Evolutionary conservation across 2,113 vertebrate species (phyloP), one percentile per base, ranked within the genome.

Genomic region (Catharus fuscescens): DNA sequence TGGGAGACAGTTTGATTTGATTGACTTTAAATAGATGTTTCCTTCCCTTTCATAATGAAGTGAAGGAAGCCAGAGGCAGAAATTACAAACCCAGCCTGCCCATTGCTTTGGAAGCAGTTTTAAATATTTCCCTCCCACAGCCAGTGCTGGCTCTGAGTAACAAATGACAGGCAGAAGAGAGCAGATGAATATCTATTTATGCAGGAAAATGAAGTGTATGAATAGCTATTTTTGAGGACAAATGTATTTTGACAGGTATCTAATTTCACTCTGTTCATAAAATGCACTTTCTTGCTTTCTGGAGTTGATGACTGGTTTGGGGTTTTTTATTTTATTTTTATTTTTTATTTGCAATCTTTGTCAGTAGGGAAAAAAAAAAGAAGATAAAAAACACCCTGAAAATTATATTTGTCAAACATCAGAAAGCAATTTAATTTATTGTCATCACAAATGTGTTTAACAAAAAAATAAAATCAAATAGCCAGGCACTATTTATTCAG

Each of bases 201-300:
- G 91, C 94, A 93, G 90, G 95, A 95, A 97, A 95, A 97, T 96
- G 94, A 97, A 97, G 93, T 92, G 92, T 94, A 93, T 96, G 97
- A 93, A 95, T 92, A 96, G 95, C 96, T 97, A 96, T 98, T 97
- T 94, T 69, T 34, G 94, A 96, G 97, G 93, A 97, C 91, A 97
- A 98, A 97, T 97, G 89, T 94, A 91, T 98, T 98, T 97, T 97
- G 97, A 97, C 97, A 98, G 97, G 96, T 97, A 97, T 95, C 96
- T 98, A 97, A 97, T 98, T 97, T 97, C 95, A 94, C 96, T 96
- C 95, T 72, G 91, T 87, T 97, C 95, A 97, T 97, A 96, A 97
- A 97, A 97, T 91, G 79, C 84, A 96, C 85, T 97, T 92, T 76
- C 74, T 95, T 95, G 93, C 69, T n/a, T 93, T 80, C 60, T 76